A percentile compares a stretch with the other conserved stretches of the same genome.
phyloP scores from a whole-genome alignment of 53 echinoderm and acorn worm species.

The Holothuria leucospilota region DNA sequence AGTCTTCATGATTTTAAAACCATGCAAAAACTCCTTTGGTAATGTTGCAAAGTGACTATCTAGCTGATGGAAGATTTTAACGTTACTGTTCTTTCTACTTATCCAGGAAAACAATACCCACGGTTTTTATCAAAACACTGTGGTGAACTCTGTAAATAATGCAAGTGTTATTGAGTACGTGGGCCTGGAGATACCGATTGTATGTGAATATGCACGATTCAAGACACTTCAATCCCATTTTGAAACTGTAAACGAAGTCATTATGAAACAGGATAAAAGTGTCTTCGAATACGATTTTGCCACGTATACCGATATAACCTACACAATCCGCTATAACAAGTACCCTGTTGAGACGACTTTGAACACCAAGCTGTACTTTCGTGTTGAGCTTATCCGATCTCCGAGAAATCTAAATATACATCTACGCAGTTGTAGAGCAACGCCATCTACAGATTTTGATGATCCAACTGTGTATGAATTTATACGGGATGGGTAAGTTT shows the following conservation, averaged over 20 bases:
- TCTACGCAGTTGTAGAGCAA: slow-evolving; percentile 26
- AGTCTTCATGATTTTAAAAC: no score
- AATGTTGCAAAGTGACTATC: no score
- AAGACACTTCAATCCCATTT: slow-evolving; percentile 30
- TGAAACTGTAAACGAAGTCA: background rate
- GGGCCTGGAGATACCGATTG: slow-evolving; percentile 25
- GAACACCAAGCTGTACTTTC: slow-evolving; percentile 21
- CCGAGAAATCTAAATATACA: slow-evolving; percentile 21
- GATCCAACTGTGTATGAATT: slow-evolving; percentile 21
- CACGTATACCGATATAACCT: slow-evolving; percentile 15
- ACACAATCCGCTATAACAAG: background rate
- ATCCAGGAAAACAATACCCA: slow-evolving; percentile 5
- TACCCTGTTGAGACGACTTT: slow-evolving; percentile 17
- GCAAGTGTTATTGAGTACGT: slow-evolving; percentile 5
- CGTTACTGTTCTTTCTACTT: background rate
- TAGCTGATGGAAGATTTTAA: no score
- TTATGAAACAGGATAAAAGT: background rate
- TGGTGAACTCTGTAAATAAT: background rate
- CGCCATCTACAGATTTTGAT: slow-evolving; percentile 5
- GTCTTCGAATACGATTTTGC: slow-evolving; percentile 35
- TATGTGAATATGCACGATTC: slow-evolving; percentile 4
- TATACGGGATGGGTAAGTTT: slow-evolving; percentile 28
- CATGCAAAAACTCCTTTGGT: no score
- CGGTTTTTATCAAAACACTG: slow-evolving; percentile 24
- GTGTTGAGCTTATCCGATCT: background rate